Base-by-base conservation (phyloP, 92 coral and sea anemone genomes). In the Ricordea florida region DNA sequence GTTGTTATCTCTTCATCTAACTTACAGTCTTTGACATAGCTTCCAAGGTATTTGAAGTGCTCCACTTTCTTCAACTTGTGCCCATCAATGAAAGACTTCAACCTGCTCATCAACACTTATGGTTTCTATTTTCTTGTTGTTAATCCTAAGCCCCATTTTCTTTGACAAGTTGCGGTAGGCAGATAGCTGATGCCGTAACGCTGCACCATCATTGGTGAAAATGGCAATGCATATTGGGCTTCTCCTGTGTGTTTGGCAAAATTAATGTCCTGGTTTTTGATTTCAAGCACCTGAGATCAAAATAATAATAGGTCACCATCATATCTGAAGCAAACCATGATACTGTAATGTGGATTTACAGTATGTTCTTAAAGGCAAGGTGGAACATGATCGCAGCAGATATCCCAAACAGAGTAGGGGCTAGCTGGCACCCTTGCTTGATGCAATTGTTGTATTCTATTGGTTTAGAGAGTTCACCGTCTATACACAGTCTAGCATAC, bases 261-360 rank as follows among this genome's bases (percentile, higher is more conserved):
- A 10, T 25, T 26, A 20, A 8, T n/a, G n/a, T n/a, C n/a, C n/a
- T n/a, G n/a, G 72, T 80, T 37, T 72, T 81, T 13, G 81, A 72
- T 72, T 81, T 72, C 55, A 72, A 60, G 45, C 87, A 73, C 26
- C 76, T 4, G 25, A 45, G 63, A 37, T 75, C 77, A 62, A n/a
- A n/a, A n/a, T n/a, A n/a, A n/a, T n/a, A 75, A 75, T 2, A 47
- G 2, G 69, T 75, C 82, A 62, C 82, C 82, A 42, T 75, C 84
- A 26, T 77, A 77, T 55, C 77, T 27, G 27, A 77, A 68, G 14
- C 68, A 55, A 37, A 67, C 78, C 67, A 66, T 78, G 48, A 78
- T 78, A 56, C 78, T 32, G 24, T 38, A 32, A 10, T 18, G 30
- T 34, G 79, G 67, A 28, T 56, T 15, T 9, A n/a, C n/a, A n/a